Evolutionary conservation across 1,140 invertebrate species (phyloP).

Genomic region (Drosophila sp.): DNA sequence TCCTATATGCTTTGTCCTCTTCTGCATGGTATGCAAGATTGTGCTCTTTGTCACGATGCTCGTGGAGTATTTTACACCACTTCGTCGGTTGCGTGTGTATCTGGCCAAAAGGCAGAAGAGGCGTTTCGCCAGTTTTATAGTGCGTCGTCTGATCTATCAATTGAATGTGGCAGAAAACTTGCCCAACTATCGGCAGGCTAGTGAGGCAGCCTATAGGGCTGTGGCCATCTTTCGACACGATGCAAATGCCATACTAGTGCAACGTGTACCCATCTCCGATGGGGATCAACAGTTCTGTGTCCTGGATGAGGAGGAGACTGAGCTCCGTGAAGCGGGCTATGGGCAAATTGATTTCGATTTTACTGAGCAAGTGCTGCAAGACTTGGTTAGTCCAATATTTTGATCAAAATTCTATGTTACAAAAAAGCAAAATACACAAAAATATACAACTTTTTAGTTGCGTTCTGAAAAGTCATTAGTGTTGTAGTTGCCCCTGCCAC

Average conservation of each 20-base stretch:
- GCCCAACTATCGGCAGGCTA: constrained; percentile 18
- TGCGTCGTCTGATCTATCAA: constrained; percentile 50
- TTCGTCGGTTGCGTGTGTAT: not conserved
- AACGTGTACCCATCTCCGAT: not conserved
- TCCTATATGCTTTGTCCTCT: not conserved
- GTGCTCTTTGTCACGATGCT: not conserved
- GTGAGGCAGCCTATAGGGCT: constrained; percentile 21
- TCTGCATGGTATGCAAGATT: not conserved
- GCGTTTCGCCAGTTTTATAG: constrained; percentile 35
- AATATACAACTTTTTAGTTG: constrained; percentile 35
- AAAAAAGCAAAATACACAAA: constrained; percentile 22
- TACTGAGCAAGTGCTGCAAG: constrained; percentile 16
- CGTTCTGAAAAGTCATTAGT: constrained; percentile 74
- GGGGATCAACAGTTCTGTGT: constrained; percentile 16
- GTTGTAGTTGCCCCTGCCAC: not conserved
- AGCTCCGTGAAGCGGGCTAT: constrained; percentile 27
- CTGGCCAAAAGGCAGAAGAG: not conserved
- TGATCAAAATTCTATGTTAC: constrained; percentile 19
- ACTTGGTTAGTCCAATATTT: constrained; percentile 29
- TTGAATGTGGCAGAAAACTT: constrained; percentile 27
- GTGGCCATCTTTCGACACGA: constrained; percentile 49
- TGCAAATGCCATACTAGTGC: constrained; percentile 31
- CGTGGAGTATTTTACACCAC: not conserved
- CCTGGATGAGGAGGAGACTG: constrained; percentile 43
- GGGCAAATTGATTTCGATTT: constrained; percentile 1